Conservation (phyloP, 2,113 vertebrate species). For the Pseudopodoces humilis region DNA sequence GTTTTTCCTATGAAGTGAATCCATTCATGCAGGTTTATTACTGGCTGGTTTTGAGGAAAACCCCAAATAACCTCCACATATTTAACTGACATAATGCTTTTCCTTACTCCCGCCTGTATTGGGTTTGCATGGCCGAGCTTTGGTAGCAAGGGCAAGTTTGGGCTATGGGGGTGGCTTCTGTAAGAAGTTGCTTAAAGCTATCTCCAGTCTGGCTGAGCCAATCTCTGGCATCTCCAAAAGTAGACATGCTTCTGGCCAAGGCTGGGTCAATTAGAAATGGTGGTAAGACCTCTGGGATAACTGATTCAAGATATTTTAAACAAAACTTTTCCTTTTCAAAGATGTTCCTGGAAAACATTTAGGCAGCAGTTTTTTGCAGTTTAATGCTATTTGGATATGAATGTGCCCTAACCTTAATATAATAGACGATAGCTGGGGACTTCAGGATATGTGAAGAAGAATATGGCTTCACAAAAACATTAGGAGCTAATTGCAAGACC, state of each 20-base stretch:
- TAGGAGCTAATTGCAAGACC: constrained; percentile 64
- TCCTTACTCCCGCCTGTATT: neutral
- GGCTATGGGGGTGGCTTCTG: neutral
- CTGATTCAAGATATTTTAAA: neutral
- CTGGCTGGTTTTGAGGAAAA: neutral
- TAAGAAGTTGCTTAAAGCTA: neutral
- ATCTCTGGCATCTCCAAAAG: neutral
- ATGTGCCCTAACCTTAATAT: neutral
- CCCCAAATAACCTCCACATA: neutral
- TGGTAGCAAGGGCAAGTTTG: neutral
- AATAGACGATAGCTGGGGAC: constrained; percentile 29
- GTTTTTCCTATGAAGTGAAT: neutral
- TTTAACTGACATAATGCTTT: neutral
- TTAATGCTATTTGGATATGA: constrained; percentile 7
- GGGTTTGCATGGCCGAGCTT: neutral
- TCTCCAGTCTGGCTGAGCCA: neutral
- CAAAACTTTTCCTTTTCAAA: neutral
- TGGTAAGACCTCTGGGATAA: neutral
- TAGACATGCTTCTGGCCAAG: neutral
- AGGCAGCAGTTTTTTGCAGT: neutral
- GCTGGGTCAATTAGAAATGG: neutral
- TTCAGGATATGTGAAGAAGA: constrained; percentile 32
- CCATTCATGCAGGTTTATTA: neutral
- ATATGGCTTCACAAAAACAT: constrained; percentile 54
- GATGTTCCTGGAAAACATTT: neutral